Conservation (phyloP, 2,888 invertebrate species). For the Polymixis flavicincta region DNA sequence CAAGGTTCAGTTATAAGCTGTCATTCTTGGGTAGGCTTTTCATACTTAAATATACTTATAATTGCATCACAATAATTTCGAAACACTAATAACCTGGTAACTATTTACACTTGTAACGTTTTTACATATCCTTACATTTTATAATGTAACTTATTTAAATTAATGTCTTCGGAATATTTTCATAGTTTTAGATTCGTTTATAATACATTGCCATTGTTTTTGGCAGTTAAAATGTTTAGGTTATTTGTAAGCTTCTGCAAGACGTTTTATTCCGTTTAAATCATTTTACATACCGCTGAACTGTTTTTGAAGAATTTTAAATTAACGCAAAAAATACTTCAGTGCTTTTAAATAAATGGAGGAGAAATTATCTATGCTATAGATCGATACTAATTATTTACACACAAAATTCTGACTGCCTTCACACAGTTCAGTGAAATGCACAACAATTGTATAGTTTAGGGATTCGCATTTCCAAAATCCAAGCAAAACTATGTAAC, state of each 20-base stretch:
- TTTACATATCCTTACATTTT: constrained; percentile 61
- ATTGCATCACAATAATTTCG: constrained; percentile 63
- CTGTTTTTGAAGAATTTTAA: background rate
- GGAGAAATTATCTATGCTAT: background rate
- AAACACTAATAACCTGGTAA: constrained; percentile 57
- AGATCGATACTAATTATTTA: background rate
- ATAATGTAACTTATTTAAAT: constrained; percentile 34
- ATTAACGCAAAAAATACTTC: background rate
- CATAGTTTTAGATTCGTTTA: constrained; percentile 49
- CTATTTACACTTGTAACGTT: constrained; percentile 67
- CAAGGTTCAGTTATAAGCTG: background rate
- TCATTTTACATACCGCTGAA: constrained; percentile 7
- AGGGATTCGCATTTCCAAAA: constrained; percentile 20
- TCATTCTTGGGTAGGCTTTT: constrained; percentile 45
- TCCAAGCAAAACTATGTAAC: constrained; percentile 45
- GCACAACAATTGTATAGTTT: background rate
- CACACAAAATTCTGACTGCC: background rate
- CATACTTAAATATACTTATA: constrained; percentile 32
- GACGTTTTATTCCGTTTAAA: background rate
- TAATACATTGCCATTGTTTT: constrained; percentile 29
- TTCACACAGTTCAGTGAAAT: constrained; percentile 19
- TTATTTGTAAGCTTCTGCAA: constrained; percentile 1
- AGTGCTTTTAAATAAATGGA: background rate
- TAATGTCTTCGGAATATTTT: constrained; percentile 53
- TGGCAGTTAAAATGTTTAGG: constrained; percentile 16